These are phyloP conservation scores for Idaea dimidiata DNA, from an alignment of 2,888 invertebrate genomes.

Conservation along the genomic window DNA sequence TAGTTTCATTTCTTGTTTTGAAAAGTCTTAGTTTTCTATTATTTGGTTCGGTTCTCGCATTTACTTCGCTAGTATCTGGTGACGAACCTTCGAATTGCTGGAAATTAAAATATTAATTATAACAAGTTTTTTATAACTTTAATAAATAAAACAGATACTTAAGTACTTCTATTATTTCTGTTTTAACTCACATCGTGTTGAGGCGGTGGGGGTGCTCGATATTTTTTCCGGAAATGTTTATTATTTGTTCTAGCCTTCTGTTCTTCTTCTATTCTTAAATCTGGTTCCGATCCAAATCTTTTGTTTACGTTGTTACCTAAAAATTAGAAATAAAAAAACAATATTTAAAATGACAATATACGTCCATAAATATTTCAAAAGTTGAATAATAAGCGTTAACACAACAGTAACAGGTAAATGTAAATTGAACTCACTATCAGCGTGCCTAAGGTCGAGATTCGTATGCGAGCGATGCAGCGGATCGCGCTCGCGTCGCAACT, in stretches of 20 bases:
- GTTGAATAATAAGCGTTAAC: too few species aligned
- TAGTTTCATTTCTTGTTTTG: conserved; percentile 87
- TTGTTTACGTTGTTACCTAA: conserved; percentile 68
- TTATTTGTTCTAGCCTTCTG: conserved; percentile 58
- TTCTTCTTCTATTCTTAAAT: conserved; percentile 78
- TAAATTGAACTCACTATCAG: conserved; percentile 52
- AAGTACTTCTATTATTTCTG: not conserved
- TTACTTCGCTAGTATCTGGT: conserved; percentile 81
- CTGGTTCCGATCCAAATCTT: conserved; percentile 88
- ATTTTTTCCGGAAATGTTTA: conserved; percentile 86
- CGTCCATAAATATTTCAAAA: too few species aligned
- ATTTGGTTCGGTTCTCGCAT: conserved; percentile 71
- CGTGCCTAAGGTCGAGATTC: conserved; percentile 66
- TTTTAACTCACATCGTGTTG: conserved; percentile 58
- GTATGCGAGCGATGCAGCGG: conserved; percentile 74
- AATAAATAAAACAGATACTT: not conserved
- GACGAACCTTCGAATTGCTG: conserved; percentile 78
- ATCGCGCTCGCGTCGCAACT: conserved; percentile 63
- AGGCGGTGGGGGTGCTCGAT: conserved; percentile 86
- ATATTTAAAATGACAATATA: not conserved
- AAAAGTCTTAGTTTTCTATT: conserved; percentile 84
- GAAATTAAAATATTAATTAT: conserved; percentile 17
- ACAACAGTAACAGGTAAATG: not conserved
- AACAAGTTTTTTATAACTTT: not conserved
- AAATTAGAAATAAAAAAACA: too few species aligned